Evolutionary conservation across 1,140 invertebrate species (phyloP), one percentile per base, ranked within the genome.

Genomic region (Drosophila parabipectinata): DNA sequence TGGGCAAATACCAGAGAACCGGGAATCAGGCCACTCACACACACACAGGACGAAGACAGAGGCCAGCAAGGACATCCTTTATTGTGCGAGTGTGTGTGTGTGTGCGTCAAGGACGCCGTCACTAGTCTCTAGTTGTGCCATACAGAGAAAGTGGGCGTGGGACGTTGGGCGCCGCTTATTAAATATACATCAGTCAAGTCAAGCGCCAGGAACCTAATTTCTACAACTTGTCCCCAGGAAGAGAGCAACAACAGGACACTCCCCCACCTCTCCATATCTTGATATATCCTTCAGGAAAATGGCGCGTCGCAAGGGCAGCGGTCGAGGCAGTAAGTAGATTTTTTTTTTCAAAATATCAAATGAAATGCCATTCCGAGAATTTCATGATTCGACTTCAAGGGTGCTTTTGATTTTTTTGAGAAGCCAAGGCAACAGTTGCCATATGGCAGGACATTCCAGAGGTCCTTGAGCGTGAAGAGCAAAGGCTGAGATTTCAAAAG

Each of bases 291-390:
- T 21, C 2, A 21, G 21, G 21, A 64, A 77, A 55, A 88, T 88
- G 83, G 83, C 83, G 47, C 63, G 84, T 41, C 83, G 83, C 68
- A 88, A 71, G 61, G 83, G 83, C 72, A 88, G 83, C 84, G 84
- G 83, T 45, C 79, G 83, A 79, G 83, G 83, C 56, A 88, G 83
- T 88, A 74, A 88, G 84, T 88, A 62, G 1, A 55, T 48, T 41
- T 57, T 24, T 57, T 24, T 21, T 21, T 37, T 15, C 4, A 41
- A 55, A 37, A 54, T 47, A 55, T 48, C 10, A 26, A 74, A 21
- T 69, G 14, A 37, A 54, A 59, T 47, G 21, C n/a, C 45, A 15
- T 56, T 45, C 52, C 26, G 2, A 15, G 37, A 39, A 57, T 28
- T 57, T 24, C 9, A 7, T 28, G 14, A 37, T 34, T 54, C 12